These are phyloP conservation scores for Tonatia bakeri DNA, from an alignment of 2,113 vertebrate species.

Conservation along the genomic window DNA sequence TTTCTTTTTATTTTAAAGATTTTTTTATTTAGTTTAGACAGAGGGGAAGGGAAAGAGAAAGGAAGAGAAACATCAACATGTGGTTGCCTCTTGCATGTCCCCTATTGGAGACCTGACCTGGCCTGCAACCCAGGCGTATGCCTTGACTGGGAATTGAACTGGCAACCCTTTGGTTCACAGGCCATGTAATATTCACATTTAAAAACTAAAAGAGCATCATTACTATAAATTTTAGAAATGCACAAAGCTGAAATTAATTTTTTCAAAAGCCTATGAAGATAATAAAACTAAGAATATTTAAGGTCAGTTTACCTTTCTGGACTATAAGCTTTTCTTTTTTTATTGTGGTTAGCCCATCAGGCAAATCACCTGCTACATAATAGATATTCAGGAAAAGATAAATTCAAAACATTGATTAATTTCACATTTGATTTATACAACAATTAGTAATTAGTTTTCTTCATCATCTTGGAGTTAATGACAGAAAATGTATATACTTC, in stretches of 20 bases:
- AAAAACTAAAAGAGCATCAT: slow-evolving; percentile 23
- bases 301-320: not conserved
- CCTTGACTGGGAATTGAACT: too few species aligned
- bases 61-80: too few species aligned
- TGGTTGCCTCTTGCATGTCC: too few species aligned
- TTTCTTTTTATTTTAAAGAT: too few species aligned
- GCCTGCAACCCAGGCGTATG: too few species aligned
- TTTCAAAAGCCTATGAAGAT: not conserved
- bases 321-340: not conserved
- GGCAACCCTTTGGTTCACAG: too few species aligned
- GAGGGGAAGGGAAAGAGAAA: too few species aligned
- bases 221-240: slow-evolving; percentile 11
- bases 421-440: not conserved
- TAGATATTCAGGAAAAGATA: not conserved
- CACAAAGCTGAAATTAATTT: not conserved
- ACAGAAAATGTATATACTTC: not conserved
- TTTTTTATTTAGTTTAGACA: too few species aligned
- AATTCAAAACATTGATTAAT: slow-evolving; percentile 25
- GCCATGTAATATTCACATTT: not conserved
- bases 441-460: not conserved
- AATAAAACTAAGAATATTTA: slow-evolving; percentile 3
- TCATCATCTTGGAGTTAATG: not conserved
- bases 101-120: too few species aligned
- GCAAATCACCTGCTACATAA: not conserved
- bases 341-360: not conserved